These are phyloP conservation scores for Zaprionus kolodkinae DNA, from an alignment of 1,140 invertebrate genomes.

Conservation along the genomic window DNA sequence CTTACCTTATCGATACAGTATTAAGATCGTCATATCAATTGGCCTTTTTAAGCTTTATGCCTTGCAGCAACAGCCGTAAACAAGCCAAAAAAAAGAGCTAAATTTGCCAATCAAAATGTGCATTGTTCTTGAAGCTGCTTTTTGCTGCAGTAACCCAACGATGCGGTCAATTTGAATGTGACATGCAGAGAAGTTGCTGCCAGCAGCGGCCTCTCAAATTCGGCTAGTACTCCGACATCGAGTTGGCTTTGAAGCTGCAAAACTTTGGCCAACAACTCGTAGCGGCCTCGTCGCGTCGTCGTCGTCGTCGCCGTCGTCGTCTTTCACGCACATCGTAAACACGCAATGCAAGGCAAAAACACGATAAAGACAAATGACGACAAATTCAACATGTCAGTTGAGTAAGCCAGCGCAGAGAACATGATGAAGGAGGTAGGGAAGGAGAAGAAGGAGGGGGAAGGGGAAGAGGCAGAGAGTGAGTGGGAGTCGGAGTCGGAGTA, in stretches of 20 bases:
- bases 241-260: conserved; percentile 54
- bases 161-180: conserved; percentile 77
- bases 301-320: conserved; percentile 5
- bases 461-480: background rate
- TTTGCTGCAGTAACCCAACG: background rate
- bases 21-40: background rate
- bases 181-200: conserved; percentile 32
- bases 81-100: conserved; percentile 25
- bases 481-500: conserved; percentile 4
- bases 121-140: background rate
- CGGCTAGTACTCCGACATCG: conserved; percentile 49
- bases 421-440: background rate
- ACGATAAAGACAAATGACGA: conserved; percentile 61
- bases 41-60: conserved; percentile 29
- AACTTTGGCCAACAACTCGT: conserved; percentile 66
- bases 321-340: conserved; percentile 59
- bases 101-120: background rate
- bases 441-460: background rate
- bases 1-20: background rate
- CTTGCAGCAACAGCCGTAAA: conserved; percentile 75
- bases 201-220: conserved; percentile 51
- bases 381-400: conserved; percentile 73
- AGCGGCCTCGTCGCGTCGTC: conserved; percentile 35
- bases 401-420: conserved; percentile 24
- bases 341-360: conserved; percentile 67